phyloP scores from a whole-genome alignment of 2,797 vertebrate genomes.

The Cephalopachus bancanus region DNA sequence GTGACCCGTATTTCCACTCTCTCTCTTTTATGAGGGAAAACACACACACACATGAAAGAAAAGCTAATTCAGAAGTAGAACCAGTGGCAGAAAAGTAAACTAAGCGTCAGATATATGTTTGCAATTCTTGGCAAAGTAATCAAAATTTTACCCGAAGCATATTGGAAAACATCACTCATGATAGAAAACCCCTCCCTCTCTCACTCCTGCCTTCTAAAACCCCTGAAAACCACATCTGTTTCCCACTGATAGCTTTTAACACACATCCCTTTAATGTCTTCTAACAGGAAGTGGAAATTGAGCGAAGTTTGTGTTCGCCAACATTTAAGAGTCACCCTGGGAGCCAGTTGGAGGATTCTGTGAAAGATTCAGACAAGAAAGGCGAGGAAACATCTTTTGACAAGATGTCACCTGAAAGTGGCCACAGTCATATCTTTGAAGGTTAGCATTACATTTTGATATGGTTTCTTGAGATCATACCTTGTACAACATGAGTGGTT shows the following conservation, averaged over 20 bases:
- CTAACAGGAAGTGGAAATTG: constrained; percentile 88
- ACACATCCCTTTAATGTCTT: constrained; percentile 84
- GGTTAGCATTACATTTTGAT: constrained; percentile 85
- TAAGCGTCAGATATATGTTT: constrained; percentile 46
- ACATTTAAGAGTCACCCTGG: constrained; percentile 82
- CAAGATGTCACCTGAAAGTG: constrained; percentile 87
- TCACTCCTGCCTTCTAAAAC: not conserved
- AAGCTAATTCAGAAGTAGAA: constrained; percentile 72
- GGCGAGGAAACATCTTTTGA: constrained; percentile 87
- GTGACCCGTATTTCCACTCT: constrained; percentile 67
- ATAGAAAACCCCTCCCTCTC: constrained; percentile 36
- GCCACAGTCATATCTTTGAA: constrained; percentile 83
- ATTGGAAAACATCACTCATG: constrained; percentile 75
- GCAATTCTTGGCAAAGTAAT: constrained; percentile 62
- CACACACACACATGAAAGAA: constrained; percentile 61
- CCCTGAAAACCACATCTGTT: constrained; percentile 78
- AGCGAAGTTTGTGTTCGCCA: constrained; percentile 86
- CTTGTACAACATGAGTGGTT: not conserved
- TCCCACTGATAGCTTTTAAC: constrained; percentile 85
- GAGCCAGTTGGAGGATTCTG: constrained; percentile 78
- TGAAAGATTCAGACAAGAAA: constrained; percentile 85
- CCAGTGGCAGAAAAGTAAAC: constrained; percentile 70
- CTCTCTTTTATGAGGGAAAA: constrained; percentile 37
- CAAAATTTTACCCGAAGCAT: constrained; percentile 71
- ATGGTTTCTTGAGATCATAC: constrained; percentile 57